Base-by-base conservation (phyloP, 2,888 invertebrate genomes). In the Trichopria drosophilae region DNA sequence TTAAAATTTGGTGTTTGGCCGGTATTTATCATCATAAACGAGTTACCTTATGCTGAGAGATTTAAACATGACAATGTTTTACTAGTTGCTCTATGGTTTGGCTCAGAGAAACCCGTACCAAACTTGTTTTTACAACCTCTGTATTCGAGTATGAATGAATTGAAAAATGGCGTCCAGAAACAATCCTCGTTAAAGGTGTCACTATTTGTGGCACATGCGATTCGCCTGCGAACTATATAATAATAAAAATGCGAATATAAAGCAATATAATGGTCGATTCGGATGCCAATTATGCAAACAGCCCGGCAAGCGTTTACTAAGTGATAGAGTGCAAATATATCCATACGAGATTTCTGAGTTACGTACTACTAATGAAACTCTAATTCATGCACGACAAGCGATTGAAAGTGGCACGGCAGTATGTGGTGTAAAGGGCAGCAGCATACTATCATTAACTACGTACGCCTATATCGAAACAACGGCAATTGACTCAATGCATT, bases 191-290 rank as follows among this genome's bases (percentile, higher is more conserved):
- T 3, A 13, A 18, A 39, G 44, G 45, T 12, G 39, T 45, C 12
- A 45, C 26, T 31, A 26, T 47, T n/a, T 16, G 13, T 35, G 51
- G 40, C 6, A 49, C 49, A 12, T 37, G 43, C 22, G 53, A 53
- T 34, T 20, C 49, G 10, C 43, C 22, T 19, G 43, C 43, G 15
- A 43, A 43, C 32, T 24, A 24, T 7, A 28, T 55, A 7, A 46
- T 55, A n/a, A n/a, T n/a, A n/a, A n/a, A n/a, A n/a, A n/a, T 19
- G 24, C 46, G 1, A 57, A 53, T 34, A 53, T 53, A 45, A 50
- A 42, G 34, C 48, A 55, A 28, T 53, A 45, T 29, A 55, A 52
- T 28, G 52, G 49, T 12, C 37, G 18, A 24, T 45, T 26, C 26
- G 53, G 53, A 23, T 53, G 51, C 18, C 53, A 53, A 35, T 51